These are phyloP conservation scores for Nyleta sp. DNA, from an alignment of 2,888 invertebrate genomes.

Conservation along the genomic window DNA sequence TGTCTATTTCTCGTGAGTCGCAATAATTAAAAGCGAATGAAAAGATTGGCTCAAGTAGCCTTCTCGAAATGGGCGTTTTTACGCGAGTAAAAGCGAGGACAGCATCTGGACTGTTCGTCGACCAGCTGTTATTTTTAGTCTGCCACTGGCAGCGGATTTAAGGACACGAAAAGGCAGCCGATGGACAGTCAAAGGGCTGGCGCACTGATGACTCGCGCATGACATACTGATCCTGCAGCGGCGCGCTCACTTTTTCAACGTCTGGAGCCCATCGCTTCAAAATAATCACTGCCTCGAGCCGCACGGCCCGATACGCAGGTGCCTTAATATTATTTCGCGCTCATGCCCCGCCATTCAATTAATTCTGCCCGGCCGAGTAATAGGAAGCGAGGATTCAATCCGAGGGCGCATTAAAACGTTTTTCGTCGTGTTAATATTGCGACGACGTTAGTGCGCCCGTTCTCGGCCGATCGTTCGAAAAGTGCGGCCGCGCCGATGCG, in stretches of 20 bases:
- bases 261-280: constrained; percentile 71
- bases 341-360: too few relatives aligned
- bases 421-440: too few relatives aligned
- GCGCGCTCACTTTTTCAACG: constrained; percentile 78
- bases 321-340: too few relatives aligned
- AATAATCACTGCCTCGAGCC: constrained; percentile 74
- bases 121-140: constrained; percentile 51
- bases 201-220: constrained; percentile 31
- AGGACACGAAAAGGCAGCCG: constrained; percentile 47
- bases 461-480: too few relatives aligned
- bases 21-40: constrained; percentile 28
- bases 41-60: constrained; percentile 14
- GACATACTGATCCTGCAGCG: constrained; percentile 71
- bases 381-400: too few relatives aligned
- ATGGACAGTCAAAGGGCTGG: constrained; percentile 57
- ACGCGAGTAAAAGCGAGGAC: constrained; percentile 20
- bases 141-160: constrained; percentile 39
- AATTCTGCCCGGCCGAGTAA: too few relatives aligned
- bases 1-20: too few relatives aligned
- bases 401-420: too few relatives aligned
- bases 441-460: too few relatives aligned
- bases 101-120: constrained; percentile 39
- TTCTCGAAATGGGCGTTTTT: constrained; percentile 32
- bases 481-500: too few relatives aligned
- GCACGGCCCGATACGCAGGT: too few relatives aligned